Evolutionary conservation across 2,888 invertebrate genomes (phyloP).

Genomic region (Entomobrya multifasciata): DNA sequence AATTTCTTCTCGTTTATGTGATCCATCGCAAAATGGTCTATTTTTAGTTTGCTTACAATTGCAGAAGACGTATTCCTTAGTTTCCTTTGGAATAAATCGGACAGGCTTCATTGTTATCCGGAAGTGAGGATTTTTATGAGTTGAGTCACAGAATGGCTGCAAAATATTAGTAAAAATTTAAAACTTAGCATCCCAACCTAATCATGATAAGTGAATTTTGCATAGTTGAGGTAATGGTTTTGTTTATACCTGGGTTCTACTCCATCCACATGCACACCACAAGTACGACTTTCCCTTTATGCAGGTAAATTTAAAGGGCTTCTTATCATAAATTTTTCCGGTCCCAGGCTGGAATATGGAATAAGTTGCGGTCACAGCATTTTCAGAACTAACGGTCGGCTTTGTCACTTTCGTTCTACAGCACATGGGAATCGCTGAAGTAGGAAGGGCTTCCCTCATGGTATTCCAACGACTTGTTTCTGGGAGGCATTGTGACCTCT

Average conservation of each 20-base stretch:
- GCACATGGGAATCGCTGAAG: not conserved
- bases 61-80: conserved; percentile 97
- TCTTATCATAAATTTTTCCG: conserved; percentile 92
- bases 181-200: too few species aligned
- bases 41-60: conserved; percentile 97
- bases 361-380: not conserved
- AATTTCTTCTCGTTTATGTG: conserved; percentile 89
- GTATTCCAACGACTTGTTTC: not conserved
- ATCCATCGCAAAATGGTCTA: conserved; percentile 98
- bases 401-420: conserved; percentile 31
- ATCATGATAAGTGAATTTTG: not conserved
- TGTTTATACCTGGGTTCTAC: conserved; percentile 86
- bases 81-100: conserved; percentile 90
- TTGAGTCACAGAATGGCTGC: conserved; percentile 97
- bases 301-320: conserved; percentile 90
- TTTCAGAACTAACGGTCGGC: not conserved
- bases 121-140: conserved; percentile 89
- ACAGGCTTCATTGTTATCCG: conserved; percentile 91
- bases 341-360: conserved; percentile 84
- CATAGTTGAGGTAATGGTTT: not conserved
- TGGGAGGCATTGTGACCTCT: not conserved
- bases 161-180: conserved; percentile 50
- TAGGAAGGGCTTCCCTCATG: not conserved
- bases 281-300: conserved; percentile 88
- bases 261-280: conserved; percentile 97